Evolutionary conservation across 2,797 vertebrate species (phyloP).

Genomic region (Peromyscus aztecus): DNA sequence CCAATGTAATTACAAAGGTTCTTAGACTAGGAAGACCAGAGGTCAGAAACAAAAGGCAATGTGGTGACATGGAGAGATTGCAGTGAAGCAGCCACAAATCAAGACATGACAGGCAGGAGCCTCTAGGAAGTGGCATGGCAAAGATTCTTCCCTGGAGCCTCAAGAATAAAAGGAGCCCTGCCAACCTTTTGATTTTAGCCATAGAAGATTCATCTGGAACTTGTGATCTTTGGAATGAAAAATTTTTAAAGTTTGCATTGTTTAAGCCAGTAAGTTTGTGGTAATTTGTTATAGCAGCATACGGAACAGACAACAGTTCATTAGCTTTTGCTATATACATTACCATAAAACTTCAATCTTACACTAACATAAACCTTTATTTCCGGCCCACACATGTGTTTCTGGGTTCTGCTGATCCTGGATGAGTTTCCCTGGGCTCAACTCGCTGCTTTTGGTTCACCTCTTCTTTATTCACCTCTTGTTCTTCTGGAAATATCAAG

Average conservation of each 20-base stretch:
- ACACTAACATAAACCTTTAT: constrained; percentile 33
- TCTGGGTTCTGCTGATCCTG: constrained; percentile 6
- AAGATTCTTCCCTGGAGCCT: not conserved
- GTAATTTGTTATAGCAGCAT: constrained; percentile 18
- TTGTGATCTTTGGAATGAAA: constrained; percentile 8
- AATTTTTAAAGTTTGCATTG: not conserved
- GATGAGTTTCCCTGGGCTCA: not conserved
- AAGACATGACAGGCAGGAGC: not conserved
- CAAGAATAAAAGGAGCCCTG: constrained; percentile 34
- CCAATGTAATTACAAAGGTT: constrained; percentile 14
- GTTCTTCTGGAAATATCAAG: constrained; percentile 49
- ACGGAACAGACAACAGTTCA: not conserved
- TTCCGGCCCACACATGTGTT: not conserved
- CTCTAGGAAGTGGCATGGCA: constrained; percentile 14
- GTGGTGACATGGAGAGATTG: not conserved
- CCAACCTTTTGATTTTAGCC: constrained; percentile 32
- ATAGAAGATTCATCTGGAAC: not conserved
- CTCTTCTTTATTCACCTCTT: constrained; percentile 1
- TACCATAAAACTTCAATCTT: not conserved
- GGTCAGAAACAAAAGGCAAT: constrained; percentile 18
- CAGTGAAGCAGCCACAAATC: not conserved
- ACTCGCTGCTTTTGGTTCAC: not conserved
- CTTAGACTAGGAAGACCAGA: constrained; percentile 32
- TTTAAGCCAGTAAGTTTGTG: constrained; percentile 5
- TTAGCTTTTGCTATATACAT: constrained; percentile 39